phyloP scores from a whole-genome alignment of 2,888 invertebrate species.

The Drosophila atroscutellata region DNA sequence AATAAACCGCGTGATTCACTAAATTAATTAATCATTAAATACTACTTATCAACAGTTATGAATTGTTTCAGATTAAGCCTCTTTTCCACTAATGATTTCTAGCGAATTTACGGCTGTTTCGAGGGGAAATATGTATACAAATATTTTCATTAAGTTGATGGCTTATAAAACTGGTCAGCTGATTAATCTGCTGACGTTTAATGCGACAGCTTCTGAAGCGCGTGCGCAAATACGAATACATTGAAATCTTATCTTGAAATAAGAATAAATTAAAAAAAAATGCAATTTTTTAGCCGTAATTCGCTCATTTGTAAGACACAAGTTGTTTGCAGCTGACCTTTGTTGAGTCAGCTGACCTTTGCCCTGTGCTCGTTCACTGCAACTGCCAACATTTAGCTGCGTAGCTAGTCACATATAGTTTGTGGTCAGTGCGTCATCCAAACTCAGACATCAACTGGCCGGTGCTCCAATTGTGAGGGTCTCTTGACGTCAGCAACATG shows the following conservation, averaged over 20 bases:
- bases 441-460: conserved; percentile 24
- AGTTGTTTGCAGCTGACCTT: not conserved
- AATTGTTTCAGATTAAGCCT: not conserved
- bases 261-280: not conserved
- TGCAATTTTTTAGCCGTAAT: not conserved
- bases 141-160: not conserved
- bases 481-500: conserved; percentile 24
- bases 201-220: conserved; percentile 4
- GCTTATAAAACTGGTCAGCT: conserved; percentile 21
- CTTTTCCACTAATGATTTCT: not conserved
- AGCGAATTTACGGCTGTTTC: not conserved
- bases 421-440: not conserved
- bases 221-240: not conserved
- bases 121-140: not conserved
- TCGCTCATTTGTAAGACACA: not conserved
- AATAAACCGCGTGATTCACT: not conserved
- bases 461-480: conserved; percentile 31
- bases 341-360: not conserved
- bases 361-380: not conserved
- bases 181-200: conserved; percentile 3
- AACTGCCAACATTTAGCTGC: not conserved
- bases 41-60: not conserved
- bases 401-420: not conserved
- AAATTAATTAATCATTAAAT: not conserved
- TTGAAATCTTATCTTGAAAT: not conserved